These are phyloP conservation scores for Chironomus riparius DNA, from an alignment of 2,888 invertebrate species.

Conservation along the genomic window DNA sequence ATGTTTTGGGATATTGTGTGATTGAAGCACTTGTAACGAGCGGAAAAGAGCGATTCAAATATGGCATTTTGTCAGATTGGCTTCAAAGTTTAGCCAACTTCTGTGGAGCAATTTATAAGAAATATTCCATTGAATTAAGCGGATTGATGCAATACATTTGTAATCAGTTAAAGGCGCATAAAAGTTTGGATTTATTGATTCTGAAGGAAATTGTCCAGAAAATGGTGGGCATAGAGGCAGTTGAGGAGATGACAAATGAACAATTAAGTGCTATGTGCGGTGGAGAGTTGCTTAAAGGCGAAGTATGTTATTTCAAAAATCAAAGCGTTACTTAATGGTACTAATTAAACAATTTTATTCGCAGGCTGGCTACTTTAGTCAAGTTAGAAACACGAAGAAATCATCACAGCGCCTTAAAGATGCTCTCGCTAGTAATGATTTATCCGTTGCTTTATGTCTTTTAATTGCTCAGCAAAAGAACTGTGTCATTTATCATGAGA, in stretches of 20 bases:
- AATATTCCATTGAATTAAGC: slow-evolving; percentile 91
- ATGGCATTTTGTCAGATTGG: slow-evolving; percentile 88
- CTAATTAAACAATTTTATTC: too few relatives aligned
- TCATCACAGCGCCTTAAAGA: slow-evolving; percentile 92
- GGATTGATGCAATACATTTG: slow-evolving; percentile 94
- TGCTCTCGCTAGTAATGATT: slow-evolving; percentile 83
- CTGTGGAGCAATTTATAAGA: slow-evolving; percentile 93
- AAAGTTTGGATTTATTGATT: slow-evolving; percentile 84
- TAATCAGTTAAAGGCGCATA: slow-evolving; percentile 91
- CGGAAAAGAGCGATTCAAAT: slow-evolving; percentile 66
- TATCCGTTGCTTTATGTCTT: slow-evolving; percentile 87
- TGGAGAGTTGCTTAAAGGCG: slow-evolving; percentile 87
- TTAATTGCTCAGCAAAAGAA: slow-evolving; percentile 95
- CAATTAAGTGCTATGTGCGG: slow-evolving; percentile 96
- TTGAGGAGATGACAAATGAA: slow-evolving; percentile 91
- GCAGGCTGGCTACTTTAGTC: slow-evolving; percentile 86
- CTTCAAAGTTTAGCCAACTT: slow-evolving; percentile 90
- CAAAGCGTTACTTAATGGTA: too few relatives aligned
- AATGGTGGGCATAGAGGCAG: slow-evolving; percentile 98
- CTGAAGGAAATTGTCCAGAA: slow-evolving; percentile 96
- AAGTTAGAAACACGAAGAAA: slow-evolving; percentile 92
- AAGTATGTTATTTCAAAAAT: slow-evolving; percentile 37
- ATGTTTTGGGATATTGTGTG: slow-evolving; percentile 90
- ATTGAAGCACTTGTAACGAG: slow-evolving; percentile 84
- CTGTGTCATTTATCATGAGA: slow-evolving; percentile 81